Evolutionary conservation across 1,140 invertebrate genomes (phyloP), one percentile per base, ranked within the genome.

Genomic region (Brachionus koreanus): DNA sequence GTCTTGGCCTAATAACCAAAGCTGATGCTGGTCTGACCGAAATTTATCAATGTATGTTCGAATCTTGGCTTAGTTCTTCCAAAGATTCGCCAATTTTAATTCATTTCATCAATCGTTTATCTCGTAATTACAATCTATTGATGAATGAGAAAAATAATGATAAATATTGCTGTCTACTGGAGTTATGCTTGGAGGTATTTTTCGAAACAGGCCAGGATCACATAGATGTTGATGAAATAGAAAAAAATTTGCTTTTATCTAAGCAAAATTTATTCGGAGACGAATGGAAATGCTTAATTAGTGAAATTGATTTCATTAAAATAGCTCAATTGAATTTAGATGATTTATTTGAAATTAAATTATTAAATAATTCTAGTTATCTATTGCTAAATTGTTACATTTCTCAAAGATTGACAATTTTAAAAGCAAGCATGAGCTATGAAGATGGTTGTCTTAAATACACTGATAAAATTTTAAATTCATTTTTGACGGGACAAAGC

Each of bases 251-350:
- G 43, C 37, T 79, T 13, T 39, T 79, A 42, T 42, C 39, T 1
- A 29, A 61, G 9, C 19, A 3, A 35, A 16, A 25, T 13, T n/a
- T 19, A 16, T 61, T 33, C 13, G 19, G 19, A 6, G 33, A 57
- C 7, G 49, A 33, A 37, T 79, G 76, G 76, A 61, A 79, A 16
- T 23, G n/a, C 10, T 65, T 79, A 23, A 39, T 79, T 13, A 61
- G 57, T 35, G 49, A 79, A 43, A 79, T 79, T 35, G 76, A 79
- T 57, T 79, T 79, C 25, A 46, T 74, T 5, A 74, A 74, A 74
- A 46, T 74, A n/a, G 19, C 39, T 46, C 69, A 74, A 49, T 23
- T 19, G 12, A 57, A 61, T 61, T 42, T 61, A 37, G 33, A 79
- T 16, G 76, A 79, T 25, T 57, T 57, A 19, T 79, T 79, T 23